phyloP scores from a whole-genome alignment of 2,888 invertebrate species.

The Limnephilus auricula region DNA sequence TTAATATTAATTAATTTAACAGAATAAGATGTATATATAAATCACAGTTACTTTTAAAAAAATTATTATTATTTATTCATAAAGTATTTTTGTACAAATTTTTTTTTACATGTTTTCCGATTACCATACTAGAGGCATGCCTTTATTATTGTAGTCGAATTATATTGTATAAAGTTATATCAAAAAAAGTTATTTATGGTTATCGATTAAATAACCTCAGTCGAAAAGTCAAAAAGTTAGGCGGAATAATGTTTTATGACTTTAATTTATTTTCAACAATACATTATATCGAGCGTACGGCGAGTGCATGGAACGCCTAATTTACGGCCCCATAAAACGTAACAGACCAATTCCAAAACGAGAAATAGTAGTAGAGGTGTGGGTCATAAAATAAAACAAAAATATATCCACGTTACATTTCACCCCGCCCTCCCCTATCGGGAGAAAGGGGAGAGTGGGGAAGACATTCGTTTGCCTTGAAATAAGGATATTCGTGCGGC shows the following conservation, averaged over 20 bases:
- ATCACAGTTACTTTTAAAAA: too few species aligned
- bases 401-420: conserved; percentile 32
- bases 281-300: not conserved
- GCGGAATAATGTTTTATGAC: not conserved
- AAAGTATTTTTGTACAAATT: too few species aligned
- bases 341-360: conserved; percentile 41
- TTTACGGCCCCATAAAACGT: conserved; percentile 36
- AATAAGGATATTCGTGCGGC: conserved; percentile 27
- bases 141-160: too few species aligned
- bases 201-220: not conserved
- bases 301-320: not conserved
- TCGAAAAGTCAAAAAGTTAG: not conserved
- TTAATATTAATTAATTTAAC: too few species aligned
- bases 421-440: conserved; percentile 17
- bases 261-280: not conserved
- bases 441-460: conserved; percentile 6
- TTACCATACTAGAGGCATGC: too few species aligned
- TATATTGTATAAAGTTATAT: too few species aligned
- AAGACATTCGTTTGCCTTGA: conserved; percentile 33
- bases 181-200: not conserved
- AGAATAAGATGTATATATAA: too few species aligned
- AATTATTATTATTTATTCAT: too few species aligned
- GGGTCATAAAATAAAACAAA: conserved; percentile 48
- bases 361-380: conserved; percentile 31
- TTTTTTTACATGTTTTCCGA: too few species aligned